These are phyloP conservation scores for Vipera ursinii DNA, from an alignment of 2,797 vertebrate genomes.

Conservation along the genomic window DNA sequence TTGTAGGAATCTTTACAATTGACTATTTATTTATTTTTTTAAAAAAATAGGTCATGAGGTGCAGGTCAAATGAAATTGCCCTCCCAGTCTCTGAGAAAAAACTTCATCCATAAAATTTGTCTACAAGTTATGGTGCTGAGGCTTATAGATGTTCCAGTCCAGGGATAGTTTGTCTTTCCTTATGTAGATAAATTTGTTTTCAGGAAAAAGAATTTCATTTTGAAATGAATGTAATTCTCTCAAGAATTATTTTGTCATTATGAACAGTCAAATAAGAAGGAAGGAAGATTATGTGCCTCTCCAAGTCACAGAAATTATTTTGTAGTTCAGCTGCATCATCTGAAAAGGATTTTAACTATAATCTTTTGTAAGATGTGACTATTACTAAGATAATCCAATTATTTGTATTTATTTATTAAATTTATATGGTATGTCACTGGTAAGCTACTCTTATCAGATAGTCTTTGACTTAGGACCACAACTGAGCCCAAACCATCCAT, in stretches of 20 bases:
- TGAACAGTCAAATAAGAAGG: background rate
- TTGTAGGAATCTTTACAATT: background rate
- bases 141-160: background rate
- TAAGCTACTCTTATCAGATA: no score
- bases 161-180: background rate
- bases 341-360: background rate
- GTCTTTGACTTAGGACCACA: no score
- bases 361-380: background rate
- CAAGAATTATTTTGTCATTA: background rate
- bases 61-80: background rate
- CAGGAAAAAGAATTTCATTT: background rate
- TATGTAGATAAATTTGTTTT: background rate
- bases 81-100: background rate
- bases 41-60: background rate
- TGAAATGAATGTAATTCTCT: background rate
- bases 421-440: background rate
- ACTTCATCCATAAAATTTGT: background rate
- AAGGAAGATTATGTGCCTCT: background rate
- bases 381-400: background rate
- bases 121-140: background rate
- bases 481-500: no score
- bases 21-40: background rate
- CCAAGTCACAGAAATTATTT: background rate
- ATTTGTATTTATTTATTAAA: background rate
- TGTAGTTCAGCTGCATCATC: background rate